Base-by-base conservation (phyloP, 2,888 invertebrate species). In the Exocentrus adspersus region DNA sequence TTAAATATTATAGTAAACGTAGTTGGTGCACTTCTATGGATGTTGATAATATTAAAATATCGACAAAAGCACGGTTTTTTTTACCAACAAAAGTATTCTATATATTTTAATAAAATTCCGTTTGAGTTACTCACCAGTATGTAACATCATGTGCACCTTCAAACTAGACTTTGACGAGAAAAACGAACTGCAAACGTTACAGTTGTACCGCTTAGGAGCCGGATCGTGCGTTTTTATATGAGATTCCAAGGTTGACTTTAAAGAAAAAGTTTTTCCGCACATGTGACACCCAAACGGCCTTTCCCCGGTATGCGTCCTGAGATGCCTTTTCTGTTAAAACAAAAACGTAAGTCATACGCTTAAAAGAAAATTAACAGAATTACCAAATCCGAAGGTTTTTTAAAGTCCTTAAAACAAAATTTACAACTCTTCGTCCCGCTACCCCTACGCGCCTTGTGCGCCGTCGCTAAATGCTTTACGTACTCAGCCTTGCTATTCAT, bases 291-390 rank as follows among this genome's bases (percentile, higher is more conserved):
- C 84, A 79, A 86, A 91, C 0, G 92, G 91, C 68, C 86, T 86
- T 78, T 91, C 90, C 1, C 89, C 88, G 0, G 90, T 90, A 77
- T 91, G 91, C 2, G 87, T 88, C 42, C 90, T 81, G 48, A 88
- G 82, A 75, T 91, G 91, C 1, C 90, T 84, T 46, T 86, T 85
- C 81, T 82, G 42, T 56, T 60, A 41, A 58, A 50, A 61, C n/a
- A 21, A 5, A 46, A 43, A 42, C 12, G 54, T 45, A 14, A 45
- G 10, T 7, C 7, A 17, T 17, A 4, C 2, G 2, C 12, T 42
- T n/a, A 14, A 12, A 14, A 3, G 24, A 5, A 24, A 14, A 7
- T 17, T 17, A 45, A 2, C 19, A 46, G 14, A 64, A 72, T 75
- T 70, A 81, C 81, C 46, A 90, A 82, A 81, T 91, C 90, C 56